phyloP scores from a whole-genome alignment of 1,140 invertebrate species.

The Papilio polyxenes region DNA sequence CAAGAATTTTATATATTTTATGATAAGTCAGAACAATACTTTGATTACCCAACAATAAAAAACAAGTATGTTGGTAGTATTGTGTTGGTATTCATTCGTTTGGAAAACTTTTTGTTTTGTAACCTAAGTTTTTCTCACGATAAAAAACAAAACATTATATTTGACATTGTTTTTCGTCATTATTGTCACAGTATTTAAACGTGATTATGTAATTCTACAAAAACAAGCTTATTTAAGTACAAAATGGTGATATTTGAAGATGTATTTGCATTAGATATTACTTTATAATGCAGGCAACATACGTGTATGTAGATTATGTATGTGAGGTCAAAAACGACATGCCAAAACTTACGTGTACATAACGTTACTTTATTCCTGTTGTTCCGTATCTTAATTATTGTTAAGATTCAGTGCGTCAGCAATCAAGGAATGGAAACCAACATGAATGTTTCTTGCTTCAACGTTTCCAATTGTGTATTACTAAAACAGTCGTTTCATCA shows the following conservation, averaged over 20 bases:
- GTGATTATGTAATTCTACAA: conserved; percentile 1
- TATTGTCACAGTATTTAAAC: not conserved
- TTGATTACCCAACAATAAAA: conserved; percentile 2
- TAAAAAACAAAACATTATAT: conserved; percentile 22
- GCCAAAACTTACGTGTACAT: not conserved
- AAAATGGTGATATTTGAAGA: no score
- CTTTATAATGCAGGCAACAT: not conserved
- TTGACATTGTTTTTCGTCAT: not conserved
- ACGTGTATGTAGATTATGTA: not conserved
- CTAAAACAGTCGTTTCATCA: conserved; percentile 15
- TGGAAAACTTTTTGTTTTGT: conserved; percentile 10
- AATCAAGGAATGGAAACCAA: not conserved
- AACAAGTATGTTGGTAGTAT: not conserved
- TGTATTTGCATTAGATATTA: no score
- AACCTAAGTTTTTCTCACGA: not conserved
- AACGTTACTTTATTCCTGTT: not conserved
- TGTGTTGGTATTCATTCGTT: not conserved
- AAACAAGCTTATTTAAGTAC: no score
- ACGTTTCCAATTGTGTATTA: not conserved
- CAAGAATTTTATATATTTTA: conserved; percentile 17
- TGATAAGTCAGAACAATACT: not conserved
- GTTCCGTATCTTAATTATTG: not conserved
- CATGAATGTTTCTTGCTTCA: not conserved
- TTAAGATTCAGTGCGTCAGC: not conserved
- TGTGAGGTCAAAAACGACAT: not conserved